A percentile compares a stretch with the other conserved stretches of the same genome.
Evolutionary conservation across 2,113 vertebrate genomes (phyloP).

Genomic region (Phylloscopus whistleri): DNA sequence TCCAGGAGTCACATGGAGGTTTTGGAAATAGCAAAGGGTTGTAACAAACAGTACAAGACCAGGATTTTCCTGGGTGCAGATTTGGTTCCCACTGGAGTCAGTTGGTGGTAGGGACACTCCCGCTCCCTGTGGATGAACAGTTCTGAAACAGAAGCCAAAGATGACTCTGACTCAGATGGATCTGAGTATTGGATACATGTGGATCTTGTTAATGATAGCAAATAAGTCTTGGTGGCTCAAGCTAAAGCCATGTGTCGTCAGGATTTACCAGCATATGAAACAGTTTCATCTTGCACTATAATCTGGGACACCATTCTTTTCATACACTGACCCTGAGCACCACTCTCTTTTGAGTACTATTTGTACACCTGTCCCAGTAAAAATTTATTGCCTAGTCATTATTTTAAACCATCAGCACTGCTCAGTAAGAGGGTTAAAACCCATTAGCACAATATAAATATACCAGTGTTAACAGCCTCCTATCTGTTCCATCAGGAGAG

Average conservation of each 20-base stretch:
- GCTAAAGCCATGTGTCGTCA: neutral
- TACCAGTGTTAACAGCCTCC: neutral
- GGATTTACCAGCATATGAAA: neutral
- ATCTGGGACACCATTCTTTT: slow-evolving; percentile 21
- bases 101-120: neutral
- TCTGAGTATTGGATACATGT: neutral
- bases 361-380: slow-evolving; percentile 45
- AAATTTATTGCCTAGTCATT: slow-evolving; percentile 60
- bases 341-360: neutral
- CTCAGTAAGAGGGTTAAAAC: slow-evolving; percentile 19
- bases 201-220: slow-evolving; percentile 6
- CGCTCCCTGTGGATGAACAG: neutral
- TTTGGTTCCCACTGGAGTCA: neutral
- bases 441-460: slow-evolving; percentile 47
- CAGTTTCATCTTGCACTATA: slow-evolving; percentile 33
- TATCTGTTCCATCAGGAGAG: slow-evolving; percentile 11
- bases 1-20: neutral
- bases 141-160: neutral
- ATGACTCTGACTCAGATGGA: neutral
- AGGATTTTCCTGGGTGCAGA: neutral
- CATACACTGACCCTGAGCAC: slow-evolving; percentile 36
- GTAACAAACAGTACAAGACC: neutral
- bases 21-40: neutral
- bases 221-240: neutral
- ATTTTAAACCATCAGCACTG: slow-evolving; percentile 41